Evolutionary conservation across 2,113 vertebrate species (phyloP), one percentile per base, ranked within the genome.

Genomic region (Apteryx owenii): DNA sequence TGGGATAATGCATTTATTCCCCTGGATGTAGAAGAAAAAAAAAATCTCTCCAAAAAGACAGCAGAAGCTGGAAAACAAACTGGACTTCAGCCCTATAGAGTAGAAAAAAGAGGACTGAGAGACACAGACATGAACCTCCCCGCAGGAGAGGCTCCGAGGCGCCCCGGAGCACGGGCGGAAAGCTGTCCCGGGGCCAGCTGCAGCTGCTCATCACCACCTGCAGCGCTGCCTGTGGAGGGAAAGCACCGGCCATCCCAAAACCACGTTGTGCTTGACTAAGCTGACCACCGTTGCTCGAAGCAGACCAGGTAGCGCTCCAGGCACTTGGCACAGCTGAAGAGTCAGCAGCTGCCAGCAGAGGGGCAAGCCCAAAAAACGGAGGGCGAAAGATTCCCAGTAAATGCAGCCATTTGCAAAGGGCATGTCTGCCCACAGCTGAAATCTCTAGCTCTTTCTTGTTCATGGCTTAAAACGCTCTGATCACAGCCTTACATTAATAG

Each of bases 241-340:
- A 25, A 66, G 15, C 6, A 31, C 0, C 0, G 0, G 1, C 31
- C 36, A 28, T 16, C 12, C 19, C 46, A 6, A 2, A 53, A 18
- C 4, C 11, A 5, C 0, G 0, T 25, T 11, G 5, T 40, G 29
- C 33, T 71, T 62, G 19, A 22, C 8, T 22, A 8, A 8, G 9
- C 51, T 33, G 71, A 46, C 40, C 61, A 58, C 4, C 2, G 5
- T 44, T 53, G 46, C 80, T 42, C 44, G 28, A 64, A 71, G 50
- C 60, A 62, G 69, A 40, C 16, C 26, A 46, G 46, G 31, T 68
- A 80, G 53, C 0, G 0, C 58, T 48, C 13, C 18, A 38, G 56
- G 42, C 9, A 8, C 58, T 44, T 62, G 20, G 60, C 69, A 61
- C 65, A 79, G 28, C 44, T 42, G 54, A 65, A 87, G n/a, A 31